Evolutionary conservation across 2,797 vertebrate genomes (phyloP).

Genomic region (Argya squamiceps): DNA sequence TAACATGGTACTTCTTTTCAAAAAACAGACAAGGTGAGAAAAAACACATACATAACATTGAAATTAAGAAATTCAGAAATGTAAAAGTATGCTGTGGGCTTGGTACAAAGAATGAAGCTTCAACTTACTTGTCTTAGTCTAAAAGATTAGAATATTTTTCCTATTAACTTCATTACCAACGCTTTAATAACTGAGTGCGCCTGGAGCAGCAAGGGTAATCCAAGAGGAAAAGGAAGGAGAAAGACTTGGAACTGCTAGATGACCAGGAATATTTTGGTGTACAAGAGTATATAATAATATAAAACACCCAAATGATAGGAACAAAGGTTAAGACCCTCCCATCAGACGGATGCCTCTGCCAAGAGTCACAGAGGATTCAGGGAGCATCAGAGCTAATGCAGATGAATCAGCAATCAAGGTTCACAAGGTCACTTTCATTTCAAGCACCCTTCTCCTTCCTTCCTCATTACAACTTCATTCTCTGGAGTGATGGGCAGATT

Average conservation of each 20-base stretch:
- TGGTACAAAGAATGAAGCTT: background rate
- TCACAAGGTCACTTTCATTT: background rate
- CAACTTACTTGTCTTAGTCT: slow-evolving; percentile 16
- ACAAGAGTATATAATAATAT: background rate
- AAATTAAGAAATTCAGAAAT: slow-evolving; percentile 17
- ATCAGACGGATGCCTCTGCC: background rate
- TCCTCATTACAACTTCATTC: background rate
- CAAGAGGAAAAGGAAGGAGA: background rate
- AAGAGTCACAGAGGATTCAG: background rate
- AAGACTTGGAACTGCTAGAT: background rate
- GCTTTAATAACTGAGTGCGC: background rate
- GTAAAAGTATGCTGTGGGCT: background rate
- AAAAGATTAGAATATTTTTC: background rate
- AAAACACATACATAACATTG: background rate
- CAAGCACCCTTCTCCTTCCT: background rate
- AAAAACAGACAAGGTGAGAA: background rate
- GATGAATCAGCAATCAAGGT: background rate
- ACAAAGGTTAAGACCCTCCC: background rate
- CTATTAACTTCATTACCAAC: background rate
- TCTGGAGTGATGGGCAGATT: background rate
- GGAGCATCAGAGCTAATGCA: background rate
- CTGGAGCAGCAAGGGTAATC: background rate
- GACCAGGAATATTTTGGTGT: background rate
- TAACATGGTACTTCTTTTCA: background rate
- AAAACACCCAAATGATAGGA: background rate